These are phyloP conservation scores for Lepisosteus oculatus DNA, from an alignment of 2,113 vertebrate species.

Conservation along the genomic window DNA sequence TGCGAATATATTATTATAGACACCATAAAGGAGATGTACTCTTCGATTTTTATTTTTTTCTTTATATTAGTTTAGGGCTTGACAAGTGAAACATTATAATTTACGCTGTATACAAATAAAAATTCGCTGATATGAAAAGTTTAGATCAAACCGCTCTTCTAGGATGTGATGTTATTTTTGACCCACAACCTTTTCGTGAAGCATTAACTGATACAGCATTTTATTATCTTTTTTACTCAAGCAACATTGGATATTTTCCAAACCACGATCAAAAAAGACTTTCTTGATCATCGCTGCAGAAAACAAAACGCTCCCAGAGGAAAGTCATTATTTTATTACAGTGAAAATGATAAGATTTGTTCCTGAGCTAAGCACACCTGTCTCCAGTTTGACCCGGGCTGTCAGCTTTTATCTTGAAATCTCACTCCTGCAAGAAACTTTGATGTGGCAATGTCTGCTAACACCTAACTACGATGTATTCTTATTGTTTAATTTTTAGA, in stretches of 20 bases:
- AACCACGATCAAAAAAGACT: constrained; percentile 47
- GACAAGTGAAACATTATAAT: too few relatives aligned
- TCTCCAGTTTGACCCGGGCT: neutral
- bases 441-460: constrained; percentile 38
- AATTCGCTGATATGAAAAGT: too few relatives aligned
- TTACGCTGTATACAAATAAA: too few relatives aligned
- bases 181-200: neutral
- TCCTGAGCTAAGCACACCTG: constrained; percentile 28
- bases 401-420: constrained; percentile 51
- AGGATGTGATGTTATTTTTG: too few relatives aligned
- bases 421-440: constrained; percentile 45
- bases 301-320: constrained; percentile 38
- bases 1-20: too few relatives aligned
- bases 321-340: constrained; percentile 50
- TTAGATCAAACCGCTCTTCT: too few relatives aligned
- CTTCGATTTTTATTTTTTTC: too few relatives aligned
- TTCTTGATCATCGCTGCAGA: constrained; percentile 60
- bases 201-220: neutral
- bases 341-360: constrained; percentile 47
- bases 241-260: constrained; percentile 42
- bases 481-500: constrained; percentile 44
- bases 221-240: constrained; percentile 19
- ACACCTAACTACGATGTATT: neutral
- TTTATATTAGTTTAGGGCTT: too few relatives aligned
- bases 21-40: too few relatives aligned